Percentiles rank a stretch among this genome's conserved stretches.
phyloP scores from a whole-genome alignment of 2,888 invertebrate genomes.

The Chironomus tentans region DNA sequence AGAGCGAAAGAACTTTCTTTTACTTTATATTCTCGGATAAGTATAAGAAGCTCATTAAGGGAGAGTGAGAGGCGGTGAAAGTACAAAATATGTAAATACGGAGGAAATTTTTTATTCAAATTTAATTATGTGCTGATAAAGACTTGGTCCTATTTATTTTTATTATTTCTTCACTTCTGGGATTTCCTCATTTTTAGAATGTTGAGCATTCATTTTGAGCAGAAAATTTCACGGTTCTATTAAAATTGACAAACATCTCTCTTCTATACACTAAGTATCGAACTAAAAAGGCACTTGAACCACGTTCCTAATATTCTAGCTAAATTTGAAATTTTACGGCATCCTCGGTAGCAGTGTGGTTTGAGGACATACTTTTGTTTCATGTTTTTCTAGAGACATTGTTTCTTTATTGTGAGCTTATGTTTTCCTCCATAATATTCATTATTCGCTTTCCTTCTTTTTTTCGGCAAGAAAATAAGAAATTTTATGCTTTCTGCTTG shows the following conservation, averaged over 20 bases:
- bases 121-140: slow-evolving; percentile 26
- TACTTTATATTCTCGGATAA: neutral
- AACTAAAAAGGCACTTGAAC: too few species aligned
- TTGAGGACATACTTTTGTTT: neutral
- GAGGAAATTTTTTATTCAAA: slow-evolving; percentile 12
- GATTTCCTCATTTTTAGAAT: neutral
- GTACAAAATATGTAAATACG: neutral
- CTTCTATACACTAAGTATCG: too few species aligned
- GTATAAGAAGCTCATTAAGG: neutral
- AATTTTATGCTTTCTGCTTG: neutral
- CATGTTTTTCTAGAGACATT: neutral
- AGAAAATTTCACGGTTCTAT: too few species aligned
- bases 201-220: neutral
- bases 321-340: too few species aligned
- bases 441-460: neutral
- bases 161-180: neutral
- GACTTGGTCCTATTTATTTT: neutral
- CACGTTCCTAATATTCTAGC: too few species aligned
- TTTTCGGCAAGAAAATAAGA: neutral
- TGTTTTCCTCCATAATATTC: neutral
- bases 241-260: too few species aligned
- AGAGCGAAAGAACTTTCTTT: neutral
- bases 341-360: neutral
- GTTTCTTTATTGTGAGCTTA: neutral
- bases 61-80: neutral